Base-by-base conservation (phyloP, 1,140 invertebrate species). In the Polyergus mexicanus region DNA sequence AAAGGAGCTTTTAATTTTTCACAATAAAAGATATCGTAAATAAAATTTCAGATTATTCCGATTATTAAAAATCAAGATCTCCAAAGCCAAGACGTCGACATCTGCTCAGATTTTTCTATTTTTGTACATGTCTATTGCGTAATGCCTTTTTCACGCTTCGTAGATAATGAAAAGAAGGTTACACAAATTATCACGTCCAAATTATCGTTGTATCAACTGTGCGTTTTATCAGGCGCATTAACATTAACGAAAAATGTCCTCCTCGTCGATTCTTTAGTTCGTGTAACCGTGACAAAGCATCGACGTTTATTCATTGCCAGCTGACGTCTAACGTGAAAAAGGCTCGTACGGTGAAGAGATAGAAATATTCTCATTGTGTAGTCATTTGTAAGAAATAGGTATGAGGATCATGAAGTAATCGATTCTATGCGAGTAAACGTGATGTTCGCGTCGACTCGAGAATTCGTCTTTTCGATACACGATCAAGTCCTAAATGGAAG, bases 171-270 rank as follows among this genome's bases (percentile, higher is more conserved):
- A 41, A 56, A 62, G 72, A 76, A 84, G 60, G 72, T 54, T 44
- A 16, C 60, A 41, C 72, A 60, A 47, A 76, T 84, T 84, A 51
- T 84, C 56, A 63, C 69, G n/a, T 84, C 58, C 72, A 28, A 84
- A 63, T 76, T 72, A 76, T 71, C 51, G 51, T 71, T 47, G 71
- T 58, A 22, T 51, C 56, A 47, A 63, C 71, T 63, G n/a, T 28
- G 71, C 60, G 38, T n/a, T 25, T 69, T 69, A 63, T 44, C 66
- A 35, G 66, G 8, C 63, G 32, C 44, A 32, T 32, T 25, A 60
- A 81, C 25, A 68, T 44, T 58, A 41, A 35, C 22, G 38, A 81
- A 19, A 58, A 68, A 10, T 35, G 25, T 54, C 51, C 35, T 68
- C 32, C 13, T 35, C 6, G 4, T 78, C 11, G 76, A n/a, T 41